phyloP scores from a whole-genome alignment of 2,113 vertebrate species.

The Lichenostomus cassidix region DNA sequence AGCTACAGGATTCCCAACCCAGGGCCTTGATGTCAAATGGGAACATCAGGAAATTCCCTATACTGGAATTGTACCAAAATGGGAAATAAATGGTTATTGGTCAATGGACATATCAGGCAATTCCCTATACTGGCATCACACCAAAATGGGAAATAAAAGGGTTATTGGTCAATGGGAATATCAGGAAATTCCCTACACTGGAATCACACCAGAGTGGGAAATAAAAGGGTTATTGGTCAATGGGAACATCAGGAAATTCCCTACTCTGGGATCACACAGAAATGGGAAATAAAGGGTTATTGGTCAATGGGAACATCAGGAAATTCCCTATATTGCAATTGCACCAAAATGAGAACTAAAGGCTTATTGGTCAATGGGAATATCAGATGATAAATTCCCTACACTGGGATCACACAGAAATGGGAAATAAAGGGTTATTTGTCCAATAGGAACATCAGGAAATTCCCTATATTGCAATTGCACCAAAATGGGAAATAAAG shows the following conservation, averaged over 20 bases:
- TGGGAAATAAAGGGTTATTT: too few species aligned
- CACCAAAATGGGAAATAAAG: background rate
- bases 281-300: background rate
- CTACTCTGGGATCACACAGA: accelerated
- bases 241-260: background rate
- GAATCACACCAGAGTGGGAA: background rate
- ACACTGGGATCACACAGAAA: too few species aligned
- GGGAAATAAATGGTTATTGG: too few species aligned
- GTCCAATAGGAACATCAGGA: background rate
- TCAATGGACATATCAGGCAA: too few species aligned
- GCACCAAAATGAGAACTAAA: background rate
- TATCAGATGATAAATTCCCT: background rate
- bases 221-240: background rate
- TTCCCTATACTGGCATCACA: background rate
- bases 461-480: background rate
- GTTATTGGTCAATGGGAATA: background rate
- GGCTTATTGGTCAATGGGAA: background rate
- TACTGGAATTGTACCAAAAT: too few species aligned
- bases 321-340: background rate
- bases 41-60: background rate
- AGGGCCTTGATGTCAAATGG: background rate
- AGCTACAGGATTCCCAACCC: background rate
- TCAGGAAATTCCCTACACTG: background rate
- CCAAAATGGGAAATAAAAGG: background rate
- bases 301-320: too few species aligned